Conservation (phyloP, 2,797 vertebrate genomes). For the Macropodus opercularis region DNA sequence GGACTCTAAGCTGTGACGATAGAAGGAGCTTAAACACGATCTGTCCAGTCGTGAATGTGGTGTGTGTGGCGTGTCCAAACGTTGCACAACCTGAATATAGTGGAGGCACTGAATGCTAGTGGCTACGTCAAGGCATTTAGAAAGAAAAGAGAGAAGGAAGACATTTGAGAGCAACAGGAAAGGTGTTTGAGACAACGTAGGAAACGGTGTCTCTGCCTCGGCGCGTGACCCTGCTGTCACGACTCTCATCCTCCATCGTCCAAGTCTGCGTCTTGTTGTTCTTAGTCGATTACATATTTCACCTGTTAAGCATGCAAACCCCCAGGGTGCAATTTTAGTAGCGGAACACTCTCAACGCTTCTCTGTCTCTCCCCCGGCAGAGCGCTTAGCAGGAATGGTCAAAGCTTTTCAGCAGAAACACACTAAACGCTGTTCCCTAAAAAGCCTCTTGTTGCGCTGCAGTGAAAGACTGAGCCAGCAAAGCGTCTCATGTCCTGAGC, state of each 20-base stretch:
- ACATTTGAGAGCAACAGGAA: conserved; percentile 60
- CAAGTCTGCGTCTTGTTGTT: conserved; percentile 58
- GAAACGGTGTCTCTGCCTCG: conserved; percentile 59
- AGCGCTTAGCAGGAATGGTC: conserved; percentile 68
- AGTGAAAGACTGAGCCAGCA: conserved; percentile 61
- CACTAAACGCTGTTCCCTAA: conserved; percentile 71
- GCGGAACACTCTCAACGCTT: conserved; percentile 71
- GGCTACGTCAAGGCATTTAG: no score
- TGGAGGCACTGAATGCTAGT: no score
- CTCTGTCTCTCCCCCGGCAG: conserved; percentile 72
- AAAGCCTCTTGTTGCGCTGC: conserved; percentile 76
- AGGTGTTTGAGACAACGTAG: conserved; percentile 48
- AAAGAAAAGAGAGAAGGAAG: conserved; percentile 17
- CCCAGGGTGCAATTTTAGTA: conserved; percentile 68
- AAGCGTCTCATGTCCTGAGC: conserved; percentile 46
- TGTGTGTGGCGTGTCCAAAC: no score
- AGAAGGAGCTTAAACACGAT: no score
- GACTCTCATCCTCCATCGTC: conserved; percentile 61
- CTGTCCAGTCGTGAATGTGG: no score
- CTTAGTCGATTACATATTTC: conserved; percentile 74
- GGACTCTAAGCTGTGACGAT: conserved; percentile 34
- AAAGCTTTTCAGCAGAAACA: conserved; percentile 73
- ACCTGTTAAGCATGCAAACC: conserved; percentile 67
- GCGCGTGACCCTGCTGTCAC: conserved; percentile 57
- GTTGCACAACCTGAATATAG: no score